Conservation (phyloP, 2,888 invertebrate genomes). For the Romanomermis culicivorax region DNA sequence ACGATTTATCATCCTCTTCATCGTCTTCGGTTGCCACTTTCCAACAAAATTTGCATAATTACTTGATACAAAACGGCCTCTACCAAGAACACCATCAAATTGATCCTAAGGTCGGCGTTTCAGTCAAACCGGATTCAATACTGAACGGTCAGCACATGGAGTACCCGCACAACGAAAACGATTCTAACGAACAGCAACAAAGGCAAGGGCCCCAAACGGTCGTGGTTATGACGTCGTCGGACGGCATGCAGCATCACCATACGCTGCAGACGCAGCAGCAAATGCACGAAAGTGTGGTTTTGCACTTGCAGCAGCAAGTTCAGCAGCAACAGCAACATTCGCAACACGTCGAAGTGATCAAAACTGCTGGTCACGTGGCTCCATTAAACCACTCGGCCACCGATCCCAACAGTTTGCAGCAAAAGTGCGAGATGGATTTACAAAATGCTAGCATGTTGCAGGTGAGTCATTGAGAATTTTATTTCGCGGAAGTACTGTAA, state of each 20-base stretch:
- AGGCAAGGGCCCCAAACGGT: background rate
- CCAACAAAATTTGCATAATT: too few species aligned
- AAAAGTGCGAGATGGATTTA: background rate
- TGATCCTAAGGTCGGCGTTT: too few species aligned
- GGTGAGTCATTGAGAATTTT: too few species aligned
- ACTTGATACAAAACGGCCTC: too few species aligned
- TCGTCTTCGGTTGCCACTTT: too few species aligned
- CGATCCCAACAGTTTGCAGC: background rate
- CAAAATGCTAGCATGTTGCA: constrained; percentile 1
- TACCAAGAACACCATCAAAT: too few species aligned
- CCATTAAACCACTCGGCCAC: background rate
- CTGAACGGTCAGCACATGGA: too few species aligned
- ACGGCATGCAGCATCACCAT: background rate
- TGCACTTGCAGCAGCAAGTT: background rate
- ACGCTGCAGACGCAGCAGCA: background rate
- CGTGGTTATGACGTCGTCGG: background rate
- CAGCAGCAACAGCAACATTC: background rate
- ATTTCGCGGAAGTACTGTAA: background rate
- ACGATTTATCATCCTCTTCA: too few species aligned
- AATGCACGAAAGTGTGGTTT: background rate
- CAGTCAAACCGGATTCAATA: too few species aligned
- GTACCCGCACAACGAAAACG: background rate
- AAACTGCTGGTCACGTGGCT: constrained; percentile 6
- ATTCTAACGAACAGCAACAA: background rate
- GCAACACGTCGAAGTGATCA: constrained; percentile 9